These are phyloP conservation scores for Plodia interpunctella DNA, from an alignment of 1,140 invertebrate genomes.

Conservation along the genomic window DNA sequence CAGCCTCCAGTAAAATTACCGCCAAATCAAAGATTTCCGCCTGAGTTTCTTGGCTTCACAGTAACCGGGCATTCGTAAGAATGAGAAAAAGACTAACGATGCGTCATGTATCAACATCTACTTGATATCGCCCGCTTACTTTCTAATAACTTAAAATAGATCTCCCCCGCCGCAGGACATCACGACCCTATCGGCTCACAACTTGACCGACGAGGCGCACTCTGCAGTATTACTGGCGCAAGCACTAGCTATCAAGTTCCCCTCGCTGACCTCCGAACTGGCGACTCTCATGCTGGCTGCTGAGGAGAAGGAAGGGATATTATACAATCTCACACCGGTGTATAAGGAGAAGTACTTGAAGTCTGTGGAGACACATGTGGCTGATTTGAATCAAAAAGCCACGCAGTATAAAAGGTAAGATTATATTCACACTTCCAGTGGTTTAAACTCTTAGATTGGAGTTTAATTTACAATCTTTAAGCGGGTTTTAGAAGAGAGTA, in stretches of 20 bases:
- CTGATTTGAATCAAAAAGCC: constrained; percentile 79
- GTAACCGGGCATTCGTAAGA: too few species aligned
- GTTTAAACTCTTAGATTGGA: too few species aligned
- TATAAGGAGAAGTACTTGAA: constrained; percentile 82
- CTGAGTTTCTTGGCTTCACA: too few species aligned
- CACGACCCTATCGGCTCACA: constrained; percentile 43
- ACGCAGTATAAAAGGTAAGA: constrained; percentile 76
- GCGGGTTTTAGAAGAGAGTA: too few species aligned
- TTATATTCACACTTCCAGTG: constrained; percentile 14
- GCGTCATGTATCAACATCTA: too few species aligned
- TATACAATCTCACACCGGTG: constrained; percentile 81
- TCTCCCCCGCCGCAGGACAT: constrained; percentile 44
- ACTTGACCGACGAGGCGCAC: constrained; percentile 44
- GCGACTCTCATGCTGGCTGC: constrained; percentile 59
- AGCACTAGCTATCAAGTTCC: constrained; percentile 41
- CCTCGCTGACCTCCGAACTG: constrained; percentile 36
- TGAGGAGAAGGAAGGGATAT: constrained; percentile 78
- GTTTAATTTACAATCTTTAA: too few species aligned
- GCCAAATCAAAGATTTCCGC: too few species aligned
- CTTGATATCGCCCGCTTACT: background rate
- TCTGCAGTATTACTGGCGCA: constrained; percentile 34
- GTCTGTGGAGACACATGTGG: constrained; percentile 82
- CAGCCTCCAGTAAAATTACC: too few species aligned
- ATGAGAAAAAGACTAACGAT: too few species aligned
- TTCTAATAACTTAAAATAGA: background rate